Evolutionary conservation across 2,113 vertebrate species (phyloP).

Genomic region (human (Homo sapiens)): GRCh38 chr4:153313001-153313500

Average conservation of each 20-base stretch:
- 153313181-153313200: not conserved
- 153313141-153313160: not conserved
- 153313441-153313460: not conserved
- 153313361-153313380: not conserved
- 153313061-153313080: not conserved
- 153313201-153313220: not conserved
- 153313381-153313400: not conserved
- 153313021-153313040: too few species aligned
- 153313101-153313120: not conserved
- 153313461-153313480: not conserved
- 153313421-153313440: not conserved
- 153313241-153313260: not conserved
- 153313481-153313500: not conserved
- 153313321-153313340: not conserved
- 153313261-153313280: not conserved
- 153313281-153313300: not conserved
- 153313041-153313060: not conserved
- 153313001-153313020: not conserved
- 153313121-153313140: not conserved
- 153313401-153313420: not conserved
- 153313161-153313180: not conserved
- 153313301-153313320: not conserved
- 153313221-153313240: not conserved
- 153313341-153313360: not conserved
- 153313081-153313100: not conserved